These are phyloP conservation scores for Indri indri DNA, from an alignment of 2,113 vertebrate genomes.

Conservation along the genomic window DNA sequence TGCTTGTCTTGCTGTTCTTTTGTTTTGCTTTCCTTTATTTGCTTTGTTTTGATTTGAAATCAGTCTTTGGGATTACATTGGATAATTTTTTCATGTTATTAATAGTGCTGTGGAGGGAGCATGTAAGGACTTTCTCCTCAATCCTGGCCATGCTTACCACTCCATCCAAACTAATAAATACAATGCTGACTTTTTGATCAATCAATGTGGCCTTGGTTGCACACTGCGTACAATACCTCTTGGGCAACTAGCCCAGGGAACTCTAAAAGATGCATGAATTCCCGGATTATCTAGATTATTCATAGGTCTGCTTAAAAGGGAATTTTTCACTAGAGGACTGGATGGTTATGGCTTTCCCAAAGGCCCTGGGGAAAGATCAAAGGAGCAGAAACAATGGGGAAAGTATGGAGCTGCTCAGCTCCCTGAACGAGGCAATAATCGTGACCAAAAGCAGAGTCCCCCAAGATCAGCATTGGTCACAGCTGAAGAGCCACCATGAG, in stretches of 20 bases:
- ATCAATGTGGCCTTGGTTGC: neutral
- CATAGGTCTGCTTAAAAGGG: constrained; percentile 55
- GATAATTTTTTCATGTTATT: constrained; percentile 55
- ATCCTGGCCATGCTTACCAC: neutral
- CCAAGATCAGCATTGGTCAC: neutral
- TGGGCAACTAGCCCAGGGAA: constrained; percentile 16
- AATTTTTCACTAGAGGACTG: constrained; percentile 51
- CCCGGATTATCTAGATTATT: constrained; percentile 58
- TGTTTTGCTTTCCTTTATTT: constrained; percentile 69
- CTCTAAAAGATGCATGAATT: constrained; percentile 57
- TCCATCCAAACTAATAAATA: constrained; percentile 3
- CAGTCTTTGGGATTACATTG: constrained; percentile 52
- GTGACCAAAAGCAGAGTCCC: neutral
- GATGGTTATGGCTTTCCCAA: constrained; percentile 21
- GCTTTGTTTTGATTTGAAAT: constrained; percentile 65
- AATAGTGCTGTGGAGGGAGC: constrained; percentile 37
- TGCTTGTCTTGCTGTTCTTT: constrained; percentile 51
- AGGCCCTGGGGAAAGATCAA: constrained; percentile 45
- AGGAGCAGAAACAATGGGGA: constrained; percentile 15
- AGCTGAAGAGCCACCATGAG: neutral
- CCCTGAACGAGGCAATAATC: neutral
- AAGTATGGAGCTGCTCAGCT: neutral
- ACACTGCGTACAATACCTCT: constrained; percentile 2
- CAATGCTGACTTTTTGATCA: constrained; percentile 26
- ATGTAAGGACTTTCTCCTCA: constrained; percentile 52